Conservation (phyloP, 2,888 invertebrate genomes). For the Willowsia nigromaculata region DNA sequence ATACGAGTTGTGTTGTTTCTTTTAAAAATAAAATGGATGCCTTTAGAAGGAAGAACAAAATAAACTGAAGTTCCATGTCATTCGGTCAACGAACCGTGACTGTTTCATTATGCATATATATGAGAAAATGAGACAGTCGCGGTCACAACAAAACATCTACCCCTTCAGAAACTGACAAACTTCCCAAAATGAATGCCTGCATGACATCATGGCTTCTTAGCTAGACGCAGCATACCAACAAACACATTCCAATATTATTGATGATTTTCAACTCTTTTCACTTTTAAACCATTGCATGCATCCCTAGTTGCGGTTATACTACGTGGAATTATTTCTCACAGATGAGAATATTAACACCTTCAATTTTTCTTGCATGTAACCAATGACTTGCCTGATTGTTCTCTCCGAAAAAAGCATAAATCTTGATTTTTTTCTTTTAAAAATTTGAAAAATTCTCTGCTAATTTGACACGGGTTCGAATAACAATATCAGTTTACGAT, state of each 20-base stretch:
- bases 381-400: neutral
- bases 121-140: constrained; percentile 8
- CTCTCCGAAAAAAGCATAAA: neutral
- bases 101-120: constrained; percentile 1
- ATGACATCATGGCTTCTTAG: neutral
- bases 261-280: neutral
- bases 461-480: constrained; percentile 53
- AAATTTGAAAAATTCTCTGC: neutral
- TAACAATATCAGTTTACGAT: constrained; percentile 39
- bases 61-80: constrained; percentile 53
- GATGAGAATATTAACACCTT: neutral
- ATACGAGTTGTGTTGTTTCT: neutral
- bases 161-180: constrained; percentile 2
- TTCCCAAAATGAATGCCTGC: constrained; percentile 12
- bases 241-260: neutral
- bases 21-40: neutral
- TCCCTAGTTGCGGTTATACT: constrained; percentile 8
- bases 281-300: neutral
- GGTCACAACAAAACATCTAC: neutral
- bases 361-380: neutral
- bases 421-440: neutral
- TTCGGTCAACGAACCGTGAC: constrained; percentile 62
- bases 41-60: neutral
- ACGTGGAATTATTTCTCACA: neutral
- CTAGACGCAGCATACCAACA: neutral